Evolutionary conservation across 2,888 invertebrate species (phyloP).

Genomic region (Bembecia ichneumoniformis): DNA sequence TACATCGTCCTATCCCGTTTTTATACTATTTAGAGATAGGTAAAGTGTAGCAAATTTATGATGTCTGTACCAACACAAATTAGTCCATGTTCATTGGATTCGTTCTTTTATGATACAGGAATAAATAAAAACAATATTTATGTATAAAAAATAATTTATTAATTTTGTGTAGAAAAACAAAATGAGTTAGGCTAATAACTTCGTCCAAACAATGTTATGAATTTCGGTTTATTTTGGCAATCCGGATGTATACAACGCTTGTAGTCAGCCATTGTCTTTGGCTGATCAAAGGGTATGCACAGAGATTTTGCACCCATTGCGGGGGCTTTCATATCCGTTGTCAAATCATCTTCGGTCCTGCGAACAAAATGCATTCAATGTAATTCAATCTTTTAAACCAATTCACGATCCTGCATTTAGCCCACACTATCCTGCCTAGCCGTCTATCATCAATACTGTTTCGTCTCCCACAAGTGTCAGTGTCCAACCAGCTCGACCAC

Average conservation of each 20-base stretch:
- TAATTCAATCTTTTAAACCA: not conserved
- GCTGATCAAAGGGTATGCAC: slow-evolving; percentile 97
- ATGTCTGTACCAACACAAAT: too few species aligned
- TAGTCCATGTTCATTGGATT: too few species aligned
- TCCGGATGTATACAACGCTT: slow-evolving; percentile 90
- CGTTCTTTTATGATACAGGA: too few species aligned
- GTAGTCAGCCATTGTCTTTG: slow-evolving; percentile 70
- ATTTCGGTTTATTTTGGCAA: slow-evolving; percentile 85
- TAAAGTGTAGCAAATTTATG: too few species aligned
- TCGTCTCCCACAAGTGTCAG: too few species aligned
- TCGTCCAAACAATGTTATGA: slow-evolving; percentile 93
- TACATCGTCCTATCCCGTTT: too few species aligned
- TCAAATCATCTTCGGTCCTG: slow-evolving; percentile 75
- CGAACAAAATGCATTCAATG: slow-evolving; percentile 17
- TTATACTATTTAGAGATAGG: too few species aligned
- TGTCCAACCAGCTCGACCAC: too few species aligned
- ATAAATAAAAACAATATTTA: not conserved
- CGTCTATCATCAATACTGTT: too few species aligned
- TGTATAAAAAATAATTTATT: not conserved
- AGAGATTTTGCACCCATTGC: slow-evolving; percentile 99
- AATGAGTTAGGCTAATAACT: slow-evolving; percentile 77
- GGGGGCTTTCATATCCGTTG: slow-evolving; percentile 83
- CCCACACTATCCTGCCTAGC: too few species aligned
- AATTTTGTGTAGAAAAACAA: not conserved
- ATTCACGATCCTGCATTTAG: too few species aligned